Evolutionary conservation across 1,140 invertebrate species (phyloP), one percentile per base, ranked within the genome.

Genomic region (Caerostris darwini): DNA sequence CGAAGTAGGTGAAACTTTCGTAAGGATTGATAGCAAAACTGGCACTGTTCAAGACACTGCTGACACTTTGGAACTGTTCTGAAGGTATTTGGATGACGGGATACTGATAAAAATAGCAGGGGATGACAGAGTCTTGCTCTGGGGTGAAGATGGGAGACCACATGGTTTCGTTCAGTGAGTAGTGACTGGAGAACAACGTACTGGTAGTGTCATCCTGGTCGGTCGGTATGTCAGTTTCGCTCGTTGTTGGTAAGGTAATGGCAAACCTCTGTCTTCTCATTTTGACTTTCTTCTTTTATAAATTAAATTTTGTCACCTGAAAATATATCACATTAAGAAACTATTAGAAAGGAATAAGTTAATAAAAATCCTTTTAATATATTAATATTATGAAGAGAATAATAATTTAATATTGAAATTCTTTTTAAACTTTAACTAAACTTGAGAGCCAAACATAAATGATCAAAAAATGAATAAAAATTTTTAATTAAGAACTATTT

Each of bases 181-280:
- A 92, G 10, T 54, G 77, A 14, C 34, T 92, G 5, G 90, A 85
- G 7, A 85, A 54, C 34, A 85, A 3, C 10, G 50, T 85, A 7
- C 58, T 88, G 7, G 12, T 53, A 64, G 54, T 58, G 14, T 92
- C 81, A 67, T 85, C 53, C 57, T 34, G n/a, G 3, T 92, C 90
- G 4, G 50, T 50, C 7, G 90, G 50, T 3, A 92, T 7, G 5
- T 50, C 57, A 7, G 53, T n/a, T 5, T 85, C 82, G 56, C 57
- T 59, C 59, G 14, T 12, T 14, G 58, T 3, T 7, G 90, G 77
- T 7, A 92, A 34, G 56, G 90, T 92, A 57, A 50, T 83, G n/a
- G 59, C 58, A 34, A 67, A 92, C 57, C 90, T 61, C 54, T 92
- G 90, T 69, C 61, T 92, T 19, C 90, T 92, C 90, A 92, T 92